These are phyloP conservation scores for Emydura subglobosa DNA, from an alignment of 2,113 vertebrate genomes.

Conservation along the genomic window DNA sequence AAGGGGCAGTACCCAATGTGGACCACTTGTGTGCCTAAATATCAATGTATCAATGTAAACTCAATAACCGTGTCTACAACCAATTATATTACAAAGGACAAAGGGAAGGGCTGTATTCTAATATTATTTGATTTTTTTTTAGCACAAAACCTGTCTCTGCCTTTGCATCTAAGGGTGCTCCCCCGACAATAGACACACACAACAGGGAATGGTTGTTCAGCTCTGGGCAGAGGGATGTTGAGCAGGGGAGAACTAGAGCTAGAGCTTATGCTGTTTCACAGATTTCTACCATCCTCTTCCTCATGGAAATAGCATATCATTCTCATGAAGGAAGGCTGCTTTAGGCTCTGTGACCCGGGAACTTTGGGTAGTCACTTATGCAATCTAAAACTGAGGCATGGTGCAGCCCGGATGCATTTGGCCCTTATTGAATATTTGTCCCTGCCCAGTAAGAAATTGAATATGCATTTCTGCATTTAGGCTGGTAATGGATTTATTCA, in stretches of 20 bases:
- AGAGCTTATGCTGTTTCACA: not conserved
- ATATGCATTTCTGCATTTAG: not conserved
- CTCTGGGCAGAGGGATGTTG: not conserved
- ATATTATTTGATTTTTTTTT: not conserved
- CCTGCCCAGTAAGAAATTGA: not conserved
- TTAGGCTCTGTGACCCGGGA: not conserved
- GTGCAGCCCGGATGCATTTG: not conserved
- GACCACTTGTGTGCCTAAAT: not conserved
- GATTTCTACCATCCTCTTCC: not conserved
- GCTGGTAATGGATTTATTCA: slow-evolving; percentile 13
- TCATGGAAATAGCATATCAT: not conserved
- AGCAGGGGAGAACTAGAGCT: not conserved
- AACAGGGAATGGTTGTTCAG: not conserved
- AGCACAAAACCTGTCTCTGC: not conserved
- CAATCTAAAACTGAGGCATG: not conserved
- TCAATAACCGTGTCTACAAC: not conserved
- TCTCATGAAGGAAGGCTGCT: not conserved
- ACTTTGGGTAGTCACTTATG: not conserved
- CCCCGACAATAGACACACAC: not conserved
- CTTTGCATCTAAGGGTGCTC: not conserved
- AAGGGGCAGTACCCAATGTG: not conserved
- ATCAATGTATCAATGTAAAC: not conserved
- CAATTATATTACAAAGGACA: not conserved
- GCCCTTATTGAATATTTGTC: not conserved
- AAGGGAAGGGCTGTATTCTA: not conserved